Evolutionary conservation across 2,113 vertebrate genomes (phyloP), one percentile per base, ranked within the genome.

Genomic region (Sceloporus undulatus): DNA sequence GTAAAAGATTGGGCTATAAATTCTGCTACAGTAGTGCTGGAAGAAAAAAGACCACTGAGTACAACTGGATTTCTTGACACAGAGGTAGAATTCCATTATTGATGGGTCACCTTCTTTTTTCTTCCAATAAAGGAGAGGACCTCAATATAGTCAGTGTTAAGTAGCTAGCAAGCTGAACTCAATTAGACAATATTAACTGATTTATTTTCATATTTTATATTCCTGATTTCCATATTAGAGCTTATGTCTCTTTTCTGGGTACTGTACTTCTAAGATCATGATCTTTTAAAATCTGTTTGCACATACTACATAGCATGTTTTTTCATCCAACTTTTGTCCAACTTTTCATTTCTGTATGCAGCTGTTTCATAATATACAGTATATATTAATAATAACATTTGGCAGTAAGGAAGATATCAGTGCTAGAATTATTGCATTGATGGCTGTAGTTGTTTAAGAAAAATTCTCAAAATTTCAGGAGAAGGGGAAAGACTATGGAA

Each of bases 61-160:
- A 95, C 96, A 95, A 93, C 97, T 95, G 97, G 96, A 95, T 97
- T 97, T 96, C 96, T 96, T 95, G 95, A 90, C 89, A 95, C 97
- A 93, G 98, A 98, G 98, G 98, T 98, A 98, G 96, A 94, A 89
- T 92, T 93, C 92, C 93, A 93, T 93, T 95, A 95, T 94, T 92
- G 92, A 88, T 89, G 89, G 91, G 93, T 91, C 73, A 27, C 83
- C 85, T 79, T 91, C 91, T 90, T 92, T 93, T 94, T 91, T 93
- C 88, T 95, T 94, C 89, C 88, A 84, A 82, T 92, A 93, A 93
- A 88, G 29, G 34, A 82, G 91, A 93, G 86, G 94, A 91, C 91
- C 93, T 94, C 94, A 92, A 93, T 95, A 87, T 93, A 94, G 91
- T 90, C 93, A 94, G 88, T 88, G 87, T 89, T 92, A 91, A 94